Base-by-base conservation (phyloP, 2,888 invertebrate species). In the Mimachlamys varia region DNA sequence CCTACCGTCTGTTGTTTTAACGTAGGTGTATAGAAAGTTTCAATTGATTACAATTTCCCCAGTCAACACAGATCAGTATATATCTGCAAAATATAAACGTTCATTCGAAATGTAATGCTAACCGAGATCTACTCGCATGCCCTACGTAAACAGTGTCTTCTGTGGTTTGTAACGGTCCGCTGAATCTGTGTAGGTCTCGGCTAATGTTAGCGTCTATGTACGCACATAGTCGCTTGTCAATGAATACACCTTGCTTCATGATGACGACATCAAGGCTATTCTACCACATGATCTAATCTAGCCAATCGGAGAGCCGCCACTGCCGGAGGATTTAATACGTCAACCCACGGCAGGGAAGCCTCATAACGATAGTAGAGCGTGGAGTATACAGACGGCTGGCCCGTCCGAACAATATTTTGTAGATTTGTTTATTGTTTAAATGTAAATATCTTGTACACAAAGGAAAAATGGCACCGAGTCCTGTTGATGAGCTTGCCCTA, bases 401-500 rank as follows among this genome's bases (percentile, higher is more conserved):
- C 76, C 76, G 76, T 76, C 76, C 76, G 33, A 33, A 33, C 33
- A 76, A 76, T 13, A 76, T 76, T 76, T 76, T 76, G 76, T 76
- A 76, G 76, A 76, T 76, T 76, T 76, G 33, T 76, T 76, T 76
- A 76, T 76, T 76, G 76, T 92, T 91, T 93, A 91, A 91, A 91
- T 91, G 92, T 93, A 91, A 90, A 91, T 91, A 92, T 91, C 90
- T 90, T 91, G 90, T 89, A 92, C 89, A 88, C 89, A 94, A 90
- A 76, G 76, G 76, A 76, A 76, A 76, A 91, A 95, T 95, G 95
- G 93, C 94, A 92, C 95, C 95, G 90, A 93, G 94, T 93, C 95
- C 95, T 49, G 94, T 95, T 19, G 95, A 95, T 93, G 95, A 95
- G 92, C 93, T 95, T 93, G 94, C 94, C 93, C 94, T 95, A 88